Evolutionary conservation across 2,888 invertebrate genomes (phyloP).

Genomic region (Galerucella calmariensis): DNA sequence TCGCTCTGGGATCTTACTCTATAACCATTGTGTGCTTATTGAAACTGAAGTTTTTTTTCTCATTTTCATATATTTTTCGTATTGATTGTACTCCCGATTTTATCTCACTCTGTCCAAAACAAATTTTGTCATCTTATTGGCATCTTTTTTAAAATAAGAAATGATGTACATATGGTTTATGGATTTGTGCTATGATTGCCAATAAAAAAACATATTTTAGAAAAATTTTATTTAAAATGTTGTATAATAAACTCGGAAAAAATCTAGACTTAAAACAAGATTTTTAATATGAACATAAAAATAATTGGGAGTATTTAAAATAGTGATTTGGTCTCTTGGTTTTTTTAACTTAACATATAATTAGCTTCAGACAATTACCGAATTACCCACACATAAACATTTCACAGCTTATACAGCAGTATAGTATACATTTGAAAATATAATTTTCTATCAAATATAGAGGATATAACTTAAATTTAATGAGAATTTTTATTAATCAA

Average conservation of each 20-base stretch:
- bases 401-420: background rate
- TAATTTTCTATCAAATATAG: background rate
- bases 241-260: background rate
- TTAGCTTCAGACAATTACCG: background rate
- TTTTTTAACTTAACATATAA: background rate
- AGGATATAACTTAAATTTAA: conserved; percentile 18
- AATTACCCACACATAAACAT: background rate
- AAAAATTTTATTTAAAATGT: background rate
- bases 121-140: too few species aligned
- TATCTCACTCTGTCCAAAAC: too few species aligned
- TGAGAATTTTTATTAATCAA: conserved; percentile 55
- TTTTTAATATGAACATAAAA: background rate
- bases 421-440: background rate
- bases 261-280: background rate
- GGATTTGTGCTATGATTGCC: too few species aligned
- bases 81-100: too few species aligned
- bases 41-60: too few species aligned
- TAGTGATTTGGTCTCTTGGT: background rate
- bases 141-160: too few species aligned
- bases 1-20: too few species aligned
- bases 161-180: too few species aligned
- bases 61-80: too few species aligned
- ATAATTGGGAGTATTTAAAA: background rate
- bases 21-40: too few species aligned
- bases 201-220: too few species aligned